phyloP scores from a whole-genome alignment of 2,113 vertebrate genomes.

The Uria lomvia region DNA sequence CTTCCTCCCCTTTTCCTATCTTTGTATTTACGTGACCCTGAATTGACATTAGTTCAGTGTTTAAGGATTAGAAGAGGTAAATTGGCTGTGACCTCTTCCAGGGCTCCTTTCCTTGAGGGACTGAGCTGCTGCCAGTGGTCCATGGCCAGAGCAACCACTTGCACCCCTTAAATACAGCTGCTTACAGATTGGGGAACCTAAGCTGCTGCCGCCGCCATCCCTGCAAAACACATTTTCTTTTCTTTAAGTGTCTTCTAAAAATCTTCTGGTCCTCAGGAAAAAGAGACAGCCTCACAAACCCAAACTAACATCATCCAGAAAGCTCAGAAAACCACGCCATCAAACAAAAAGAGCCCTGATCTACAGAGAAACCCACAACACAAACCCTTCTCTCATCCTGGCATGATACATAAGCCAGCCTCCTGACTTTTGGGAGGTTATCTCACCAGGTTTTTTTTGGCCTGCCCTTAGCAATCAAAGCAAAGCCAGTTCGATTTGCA shows the following conservation, averaged over 20 bases:
- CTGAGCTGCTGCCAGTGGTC: not conserved
- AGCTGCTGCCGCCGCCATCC: not conserved
- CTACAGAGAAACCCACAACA: not conserved
- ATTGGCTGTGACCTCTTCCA: not conserved
- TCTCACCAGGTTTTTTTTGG: not conserved
- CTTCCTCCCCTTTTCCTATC: not conserved
- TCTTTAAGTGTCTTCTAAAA: not conserved
- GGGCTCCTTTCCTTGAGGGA: not conserved
- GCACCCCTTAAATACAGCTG: not conserved
- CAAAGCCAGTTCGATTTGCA: not conserved
- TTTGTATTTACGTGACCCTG: not conserved
- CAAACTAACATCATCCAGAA: not conserved
- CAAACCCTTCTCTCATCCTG: not conserved
- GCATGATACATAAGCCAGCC: not conserved
- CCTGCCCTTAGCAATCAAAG: not conserved
- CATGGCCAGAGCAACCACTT: not conserved
- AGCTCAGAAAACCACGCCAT: rapidly evolving
- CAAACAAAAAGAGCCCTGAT: not conserved
- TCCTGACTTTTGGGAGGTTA: not conserved
- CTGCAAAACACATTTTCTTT: not conserved
- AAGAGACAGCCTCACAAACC: not conserved
- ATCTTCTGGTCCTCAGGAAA: not conserved
- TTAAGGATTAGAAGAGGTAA: conserved; percentile 27
- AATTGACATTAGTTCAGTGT: not conserved
- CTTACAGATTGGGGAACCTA: not conserved